Evolutionary conservation across 2,888 invertebrate species (phyloP), one percentile per base, ranked within the genome.

Genomic region (Drosophila yooni): DNA sequence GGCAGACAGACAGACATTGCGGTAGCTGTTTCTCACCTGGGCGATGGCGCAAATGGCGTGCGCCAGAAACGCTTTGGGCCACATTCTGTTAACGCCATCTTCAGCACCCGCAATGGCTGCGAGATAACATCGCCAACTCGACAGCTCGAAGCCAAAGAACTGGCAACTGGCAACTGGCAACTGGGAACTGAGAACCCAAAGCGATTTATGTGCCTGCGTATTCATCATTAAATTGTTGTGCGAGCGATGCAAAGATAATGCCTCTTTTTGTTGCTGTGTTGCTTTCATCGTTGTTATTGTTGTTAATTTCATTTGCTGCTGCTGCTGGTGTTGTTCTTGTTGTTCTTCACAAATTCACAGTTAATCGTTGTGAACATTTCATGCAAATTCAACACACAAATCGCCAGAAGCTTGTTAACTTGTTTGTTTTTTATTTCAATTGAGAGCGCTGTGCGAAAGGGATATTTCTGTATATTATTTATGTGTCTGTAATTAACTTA

Each of bases 191-290:
- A 18, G 50, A 58, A 63, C 78, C 78, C 70, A 86, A 87, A 87
- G 83, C 86, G 86, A 87, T 87, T 90, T 87, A 87, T 87, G 87
- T 71, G 51, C 74, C 56, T 62, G 60, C 54, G 81, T 83, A 86
- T 87, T 86, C 86, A 87, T 90, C 90, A 87, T 87, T 81, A 83
- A 88, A 81, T 81, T 76, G 66, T 66, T 82, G 77, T 75, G 74
- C 48, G 50, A 60, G 69, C 54, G 81, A 81, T 75, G 76, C 76
- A 63, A 64, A 71, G 82, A 85, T 89, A 88, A 84, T 71, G 63
- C 40, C 8, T 43, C 10, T 29, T 51, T 13, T 54, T 46, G 25
- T 63, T 46, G 46, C 43, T 31, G n/a, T 64, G 29, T 65, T 60
- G 59, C 52, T 60, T 69, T 46, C 72, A 72, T 54, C 64, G 56